These are phyloP conservation scores for Pipa parva DNA, from an alignment of 2,113 vertebrate genomes.

Conservation along the genomic window DNA sequence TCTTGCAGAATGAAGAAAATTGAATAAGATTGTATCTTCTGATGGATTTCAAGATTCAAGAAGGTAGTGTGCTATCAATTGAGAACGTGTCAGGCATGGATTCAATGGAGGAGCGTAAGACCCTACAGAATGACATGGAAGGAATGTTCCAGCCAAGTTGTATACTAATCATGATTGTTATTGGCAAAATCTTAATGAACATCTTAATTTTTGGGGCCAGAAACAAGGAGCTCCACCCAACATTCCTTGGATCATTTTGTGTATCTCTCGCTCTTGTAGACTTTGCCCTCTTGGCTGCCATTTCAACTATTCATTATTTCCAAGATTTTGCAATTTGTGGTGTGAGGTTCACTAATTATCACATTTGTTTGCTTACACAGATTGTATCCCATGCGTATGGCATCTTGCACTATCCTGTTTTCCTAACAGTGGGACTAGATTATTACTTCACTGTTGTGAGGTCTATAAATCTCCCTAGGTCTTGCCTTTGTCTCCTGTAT, in stretches of 20 bases:
- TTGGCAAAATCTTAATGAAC: constrained; percentile 69
- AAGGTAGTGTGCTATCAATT: constrained; percentile 10
- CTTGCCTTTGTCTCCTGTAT: constrained; percentile 49
- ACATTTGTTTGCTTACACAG: constrained; percentile 75
- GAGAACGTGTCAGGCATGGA: constrained; percentile 15
- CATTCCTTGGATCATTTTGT: constrained; percentile 71
- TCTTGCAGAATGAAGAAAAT: not conserved
- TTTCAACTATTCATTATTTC: constrained; percentile 57
- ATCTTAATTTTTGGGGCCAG: constrained; percentile 61
- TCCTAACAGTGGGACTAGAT: constrained; percentile 61
- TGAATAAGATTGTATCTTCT: constrained; percentile 50
- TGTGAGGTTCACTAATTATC: constrained; percentile 65
- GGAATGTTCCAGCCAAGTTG: constrained; percentile 44
- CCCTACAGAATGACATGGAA: not conserved
- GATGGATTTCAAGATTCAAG: constrained; percentile 33
- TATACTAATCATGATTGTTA: constrained; percentile 62
- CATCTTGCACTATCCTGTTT: constrained; percentile 65
- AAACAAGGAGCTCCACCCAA: constrained; percentile 47
- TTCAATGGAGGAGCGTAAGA: not conserved
- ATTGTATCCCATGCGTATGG: constrained; percentile 60
- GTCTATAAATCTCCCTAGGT: constrained; percentile 8
- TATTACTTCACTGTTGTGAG: constrained; percentile 57
- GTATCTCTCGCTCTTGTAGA: constrained; percentile 69
- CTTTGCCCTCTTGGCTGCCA: constrained; percentile 52
- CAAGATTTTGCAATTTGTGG: constrained; percentile 59